These are phyloP conservation scores for Nettapus auritus DNA, from an alignment of 2,113 vertebrate species.

Conservation along the genomic window DNA sequence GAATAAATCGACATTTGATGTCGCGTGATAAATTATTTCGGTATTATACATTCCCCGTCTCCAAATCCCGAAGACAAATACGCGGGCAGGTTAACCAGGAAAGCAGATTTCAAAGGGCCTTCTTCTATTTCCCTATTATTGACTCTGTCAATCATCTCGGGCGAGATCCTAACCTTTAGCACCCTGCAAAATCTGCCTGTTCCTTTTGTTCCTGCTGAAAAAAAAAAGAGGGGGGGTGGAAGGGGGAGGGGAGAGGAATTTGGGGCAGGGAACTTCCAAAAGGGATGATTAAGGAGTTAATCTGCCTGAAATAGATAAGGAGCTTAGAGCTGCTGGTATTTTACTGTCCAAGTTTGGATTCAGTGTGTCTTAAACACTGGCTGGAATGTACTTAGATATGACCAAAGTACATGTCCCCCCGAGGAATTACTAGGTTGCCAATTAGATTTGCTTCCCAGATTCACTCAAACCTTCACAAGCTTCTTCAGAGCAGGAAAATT, in stretches of 20 bases:
- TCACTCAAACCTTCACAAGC: slow-evolving; percentile 71
- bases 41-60: not conserved
- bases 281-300: slow-evolving; percentile 59
- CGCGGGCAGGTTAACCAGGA: not conserved
- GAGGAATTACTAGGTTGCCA: slow-evolving; percentile 73
- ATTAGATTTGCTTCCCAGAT: slow-evolving; percentile 77
- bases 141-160: not conserved
- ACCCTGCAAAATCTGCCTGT: not conserved
- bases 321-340: slow-evolving; percentile 72
- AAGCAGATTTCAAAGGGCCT: slow-evolving; percentile 34
- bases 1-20: not conserved
- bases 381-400: slow-evolving; percentile 63
- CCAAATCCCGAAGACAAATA: slow-evolving; percentile 32
- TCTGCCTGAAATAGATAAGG: slow-evolving; percentile 52
- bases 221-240: not conserved
- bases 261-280: slow-evolving; percentile 66
- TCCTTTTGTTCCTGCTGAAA: slow-evolving; percentile 44
- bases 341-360: slow-evolving; percentile 64
- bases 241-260: not conserved
- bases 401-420: slow-evolving; percentile 46
- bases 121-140: not conserved
- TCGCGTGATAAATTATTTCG: not conserved
- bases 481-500: slow-evolving; percentile 73
- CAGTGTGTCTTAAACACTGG: slow-evolving; percentile 66
- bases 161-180: not conserved